Conservation (phyloP, 2,113 vertebrate species). For the Mesoclemmys tuberculata region DNA sequence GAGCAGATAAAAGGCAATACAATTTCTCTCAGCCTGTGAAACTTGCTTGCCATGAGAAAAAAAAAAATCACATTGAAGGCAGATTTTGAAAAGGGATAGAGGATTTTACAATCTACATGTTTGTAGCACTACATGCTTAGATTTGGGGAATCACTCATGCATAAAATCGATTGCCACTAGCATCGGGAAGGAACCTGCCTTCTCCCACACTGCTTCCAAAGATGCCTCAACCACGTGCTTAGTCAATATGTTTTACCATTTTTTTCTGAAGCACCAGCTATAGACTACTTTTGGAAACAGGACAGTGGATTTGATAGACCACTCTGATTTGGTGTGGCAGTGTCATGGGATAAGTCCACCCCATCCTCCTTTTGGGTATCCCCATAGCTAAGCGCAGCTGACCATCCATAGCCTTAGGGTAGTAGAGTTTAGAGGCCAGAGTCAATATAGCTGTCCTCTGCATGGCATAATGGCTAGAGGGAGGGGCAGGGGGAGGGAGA, state of each 20-base stretch:
- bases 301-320: not conserved
- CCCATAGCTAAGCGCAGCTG: too few relatives aligned
- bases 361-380: too few relatives aligned
- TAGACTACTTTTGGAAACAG: not conserved
- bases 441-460: too few relatives aligned
- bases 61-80: accelerated
- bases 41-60: not conserved
- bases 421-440: too few relatives aligned
- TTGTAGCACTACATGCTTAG: not conserved
- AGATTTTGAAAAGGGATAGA: not conserved
- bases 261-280: not conserved
- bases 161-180: accelerated
- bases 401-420: too few relatives aligned
- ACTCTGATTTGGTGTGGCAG: not conserved
- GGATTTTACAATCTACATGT: not conserved
- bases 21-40: not conserved
- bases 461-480: too few relatives aligned
- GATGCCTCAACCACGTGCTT: accelerated
- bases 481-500: too few relatives aligned
- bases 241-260: not conserved
- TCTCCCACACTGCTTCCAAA: not conserved
- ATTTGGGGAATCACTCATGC: not conserved
- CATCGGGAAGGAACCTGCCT: not conserved
- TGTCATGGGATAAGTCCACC: too few relatives aligned
- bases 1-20: not conserved